phyloP scores from a whole-genome alignment of 2,797 vertebrate species.

The Pantherophis alleghaniensis region DNA sequence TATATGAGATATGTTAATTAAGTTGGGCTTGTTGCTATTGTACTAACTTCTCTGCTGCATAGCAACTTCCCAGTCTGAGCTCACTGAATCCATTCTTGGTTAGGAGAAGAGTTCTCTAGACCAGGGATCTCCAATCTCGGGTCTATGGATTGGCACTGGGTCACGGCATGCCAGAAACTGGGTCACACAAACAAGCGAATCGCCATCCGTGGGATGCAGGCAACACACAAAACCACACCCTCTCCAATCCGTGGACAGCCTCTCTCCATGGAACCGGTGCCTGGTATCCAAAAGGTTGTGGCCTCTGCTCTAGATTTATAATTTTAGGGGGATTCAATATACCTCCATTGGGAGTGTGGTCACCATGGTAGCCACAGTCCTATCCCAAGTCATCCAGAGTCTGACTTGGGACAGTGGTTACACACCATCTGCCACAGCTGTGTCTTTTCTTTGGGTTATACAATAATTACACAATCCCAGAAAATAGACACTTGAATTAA shows the following conservation, averaged over 20 bases:
- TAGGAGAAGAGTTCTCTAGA: background rate
- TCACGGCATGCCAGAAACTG: background rate
- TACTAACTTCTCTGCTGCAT: background rate
- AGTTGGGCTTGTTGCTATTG: background rate
- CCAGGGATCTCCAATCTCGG: background rate
- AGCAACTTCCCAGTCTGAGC: background rate
- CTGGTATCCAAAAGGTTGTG: background rate
- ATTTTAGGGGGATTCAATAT: background rate
- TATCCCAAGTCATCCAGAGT: background rate
- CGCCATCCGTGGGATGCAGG: background rate
- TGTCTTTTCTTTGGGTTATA: background rate
- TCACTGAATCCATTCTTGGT: background rate
- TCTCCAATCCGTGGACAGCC: background rate
- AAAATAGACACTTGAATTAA: background rate
- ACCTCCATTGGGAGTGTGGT: background rate
- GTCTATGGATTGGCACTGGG: background rate
- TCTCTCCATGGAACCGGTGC: accelerated
- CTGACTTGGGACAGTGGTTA: background rate
- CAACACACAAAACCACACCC: background rate
- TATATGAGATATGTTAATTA: background rate
- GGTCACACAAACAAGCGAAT: background rate
- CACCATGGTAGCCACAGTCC: background rate
- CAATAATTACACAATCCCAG: background rate
- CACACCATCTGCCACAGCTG: background rate
- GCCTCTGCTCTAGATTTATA: background rate